These are phyloP conservation scores for Olivierus martensii DNA, from an alignment of 1,140 invertebrate genomes.

Conservation along the genomic window DNA sequence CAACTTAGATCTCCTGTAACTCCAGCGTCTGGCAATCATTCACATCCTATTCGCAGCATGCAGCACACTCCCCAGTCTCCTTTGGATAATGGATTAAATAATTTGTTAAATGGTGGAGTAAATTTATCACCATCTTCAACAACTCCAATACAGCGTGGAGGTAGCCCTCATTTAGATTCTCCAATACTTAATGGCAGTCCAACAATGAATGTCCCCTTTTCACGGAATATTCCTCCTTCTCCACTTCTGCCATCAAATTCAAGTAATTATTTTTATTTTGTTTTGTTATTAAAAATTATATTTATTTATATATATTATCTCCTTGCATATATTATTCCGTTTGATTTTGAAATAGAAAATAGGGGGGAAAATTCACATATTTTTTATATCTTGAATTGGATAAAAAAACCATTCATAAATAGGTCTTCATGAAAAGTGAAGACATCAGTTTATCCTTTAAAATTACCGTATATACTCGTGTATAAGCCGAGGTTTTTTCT, in stretches of 20 bases:
- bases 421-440: too few relatives aligned
- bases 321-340: too few relatives aligned
- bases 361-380: too few relatives aligned
- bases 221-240: neutral
- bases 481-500: too few relatives aligned
- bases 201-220: neutral
- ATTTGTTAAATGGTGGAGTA: slow-evolving; percentile 7
- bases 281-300: neutral
- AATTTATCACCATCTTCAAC: neutral
- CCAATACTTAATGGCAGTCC: neutral
- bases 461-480: too few relatives aligned
- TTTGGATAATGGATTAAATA: neutral
- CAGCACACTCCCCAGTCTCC: neutral
- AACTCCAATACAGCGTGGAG: neutral
- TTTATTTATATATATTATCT: neutral
- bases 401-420: too few relatives aligned
- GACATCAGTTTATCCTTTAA: too few relatives aligned
- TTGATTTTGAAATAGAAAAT: too few relatives aligned
- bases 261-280: neutral
- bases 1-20: neutral
- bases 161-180: neutral
- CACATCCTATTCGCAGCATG: neutral
- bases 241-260: neutral
- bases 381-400: too few relatives aligned
- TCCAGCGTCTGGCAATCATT: neutral